These are phyloP conservation scores for Paratrypauchen microcephalus DNA, from an alignment of 2,797 vertebrate species.

Conservation along the genomic window DNA sequence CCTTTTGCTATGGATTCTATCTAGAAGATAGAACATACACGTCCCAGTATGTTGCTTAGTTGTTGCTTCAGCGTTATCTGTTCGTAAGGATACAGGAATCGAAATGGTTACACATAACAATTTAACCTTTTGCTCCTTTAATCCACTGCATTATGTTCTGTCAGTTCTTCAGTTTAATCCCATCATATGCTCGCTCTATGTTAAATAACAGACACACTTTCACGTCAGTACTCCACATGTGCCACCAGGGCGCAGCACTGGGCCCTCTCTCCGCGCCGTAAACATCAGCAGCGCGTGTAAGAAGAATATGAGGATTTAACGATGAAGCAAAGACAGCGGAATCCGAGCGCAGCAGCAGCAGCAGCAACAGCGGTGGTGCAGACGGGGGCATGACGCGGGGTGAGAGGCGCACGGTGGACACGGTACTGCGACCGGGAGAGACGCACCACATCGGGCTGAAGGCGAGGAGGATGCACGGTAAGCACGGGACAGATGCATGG, in stretches of 20 bases:
- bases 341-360: conserved; percentile 42
- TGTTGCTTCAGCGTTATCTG: background rate
- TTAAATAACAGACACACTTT: conserved; percentile 47
- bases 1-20: no score
- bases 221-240: conserved; percentile 33
- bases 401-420: conserved; percentile 17
- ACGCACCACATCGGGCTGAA: conserved; percentile 3
- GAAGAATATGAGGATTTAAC: conserved; percentile 12
- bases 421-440: background rate
- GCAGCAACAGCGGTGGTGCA: conserved; percentile 23
- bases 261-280: conserved; percentile 8
- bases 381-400: conserved; percentile 50
- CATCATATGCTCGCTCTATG: conserved; percentile 27
- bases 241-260: conserved; percentile 60
- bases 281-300: background rate
- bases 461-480: conserved; percentile 25
- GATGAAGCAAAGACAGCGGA: conserved; percentile 25
- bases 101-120: background rate
- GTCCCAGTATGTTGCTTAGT: background rate
- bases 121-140: conserved; percentile 9
- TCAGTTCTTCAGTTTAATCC: conserved; percentile 14
- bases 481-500: conserved; percentile 26
- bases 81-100: background rate
- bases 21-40: no score
- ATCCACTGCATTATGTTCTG: conserved; percentile 15